Evolutionary conservation across 2,797 vertebrate species (phyloP).

Genomic region (Manis crassicaudata): DNA sequence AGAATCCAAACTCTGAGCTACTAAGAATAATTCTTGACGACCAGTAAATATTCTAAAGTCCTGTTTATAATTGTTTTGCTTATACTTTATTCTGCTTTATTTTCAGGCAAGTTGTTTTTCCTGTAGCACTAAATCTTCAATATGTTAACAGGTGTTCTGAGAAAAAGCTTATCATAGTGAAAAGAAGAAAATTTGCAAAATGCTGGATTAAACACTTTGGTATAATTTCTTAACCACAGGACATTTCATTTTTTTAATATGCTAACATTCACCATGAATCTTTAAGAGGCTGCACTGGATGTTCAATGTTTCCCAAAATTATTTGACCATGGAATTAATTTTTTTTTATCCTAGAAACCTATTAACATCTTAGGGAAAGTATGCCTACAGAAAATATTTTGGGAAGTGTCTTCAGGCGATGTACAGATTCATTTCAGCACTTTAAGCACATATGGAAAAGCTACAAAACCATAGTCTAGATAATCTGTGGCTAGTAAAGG

Average conservation of each 20-base stretch:
- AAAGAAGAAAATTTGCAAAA: neutral
- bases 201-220: neutral
- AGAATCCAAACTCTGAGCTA: neutral
- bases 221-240: neutral
- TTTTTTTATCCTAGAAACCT: neutral
- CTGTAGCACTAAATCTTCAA: neutral
- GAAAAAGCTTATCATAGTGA: neutral
- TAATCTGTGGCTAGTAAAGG: slow-evolving; percentile 23
- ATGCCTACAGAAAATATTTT: slow-evolving; percentile 28
- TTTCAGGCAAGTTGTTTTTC: slow-evolving; percentile 15
- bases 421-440: neutral
- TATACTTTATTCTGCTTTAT: neutral
- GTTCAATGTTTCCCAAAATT: neutral
- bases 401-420: neutral
- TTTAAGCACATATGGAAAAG: slow-evolving; percentile 15
- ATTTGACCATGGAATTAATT: neutral
- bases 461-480: slow-evolving; percentile 32
- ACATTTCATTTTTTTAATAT: neutral
- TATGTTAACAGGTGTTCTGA: neutral
- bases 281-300: neutral
- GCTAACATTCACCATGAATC: neutral
- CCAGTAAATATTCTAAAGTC: neutral
- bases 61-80: neutral
- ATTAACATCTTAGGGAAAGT: neutral
- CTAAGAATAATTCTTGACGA: neutral